These are phyloP conservation scores for Anguilla rostrata DNA, from an alignment of 2,113 vertebrate genomes.

Conservation along the genomic window DNA sequence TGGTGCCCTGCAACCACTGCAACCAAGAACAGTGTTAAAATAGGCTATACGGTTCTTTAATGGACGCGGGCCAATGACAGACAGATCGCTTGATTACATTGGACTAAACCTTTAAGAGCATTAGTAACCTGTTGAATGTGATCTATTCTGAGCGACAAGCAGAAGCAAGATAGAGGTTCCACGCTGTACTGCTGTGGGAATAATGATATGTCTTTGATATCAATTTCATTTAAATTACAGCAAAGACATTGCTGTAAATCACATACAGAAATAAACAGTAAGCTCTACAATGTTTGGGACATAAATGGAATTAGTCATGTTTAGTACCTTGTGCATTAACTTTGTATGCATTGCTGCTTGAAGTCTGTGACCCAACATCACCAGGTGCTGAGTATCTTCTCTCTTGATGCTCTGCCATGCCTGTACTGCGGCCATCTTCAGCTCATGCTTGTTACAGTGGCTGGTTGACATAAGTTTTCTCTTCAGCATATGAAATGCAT, in stretches of 20 bases:
- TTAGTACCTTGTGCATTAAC: too few species aligned
- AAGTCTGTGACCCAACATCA: too few species aligned
- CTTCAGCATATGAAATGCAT: too few species aligned
- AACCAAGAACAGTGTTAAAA: background rate
- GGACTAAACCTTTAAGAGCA: conserved; percentile 10
- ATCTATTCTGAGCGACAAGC: background rate
- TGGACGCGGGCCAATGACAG: background rate
- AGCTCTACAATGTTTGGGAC: too few species aligned
- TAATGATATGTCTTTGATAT: background rate
- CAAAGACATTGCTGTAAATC: background rate
- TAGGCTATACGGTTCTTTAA: background rate
- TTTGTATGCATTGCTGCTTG: too few species aligned
- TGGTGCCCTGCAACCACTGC: background rate
- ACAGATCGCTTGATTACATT: conserved; percentile 1
- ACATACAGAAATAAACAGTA: too few species aligned
- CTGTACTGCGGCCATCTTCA: too few species aligned
- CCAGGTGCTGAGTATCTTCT: too few species aligned
- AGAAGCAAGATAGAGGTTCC: background rate
- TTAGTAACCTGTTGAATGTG: background rate
- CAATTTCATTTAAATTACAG: background rate
- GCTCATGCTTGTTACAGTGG: too few species aligned
- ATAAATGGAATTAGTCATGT: too few species aligned
- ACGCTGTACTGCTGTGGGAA: background rate
- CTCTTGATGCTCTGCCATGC: too few species aligned
- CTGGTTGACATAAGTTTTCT: too few species aligned